Evolutionary conservation across 2,113 vertebrate genomes (phyloP).

Genomic region (Chaetodon trifascialis): DNA sequence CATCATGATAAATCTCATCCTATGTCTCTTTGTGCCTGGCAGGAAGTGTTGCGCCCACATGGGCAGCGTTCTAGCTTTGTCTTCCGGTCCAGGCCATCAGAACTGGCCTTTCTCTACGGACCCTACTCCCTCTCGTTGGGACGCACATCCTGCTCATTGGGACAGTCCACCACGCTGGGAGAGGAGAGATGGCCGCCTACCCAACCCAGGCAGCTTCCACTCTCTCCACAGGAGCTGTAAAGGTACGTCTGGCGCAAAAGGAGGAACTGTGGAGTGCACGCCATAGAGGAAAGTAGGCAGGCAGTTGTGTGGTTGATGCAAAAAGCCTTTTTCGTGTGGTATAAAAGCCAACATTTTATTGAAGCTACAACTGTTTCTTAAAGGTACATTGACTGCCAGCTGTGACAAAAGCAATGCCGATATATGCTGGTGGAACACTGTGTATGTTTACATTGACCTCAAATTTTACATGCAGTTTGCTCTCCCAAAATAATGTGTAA

Average conservation of each 20-base stretch:
- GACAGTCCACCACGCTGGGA: slow-evolving; percentile 84
- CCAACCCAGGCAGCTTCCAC: slow-evolving; percentile 94
- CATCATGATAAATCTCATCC: not conserved
- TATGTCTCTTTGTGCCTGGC: slow-evolving; percentile 1
- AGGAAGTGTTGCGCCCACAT: slow-evolving; percentile 80
- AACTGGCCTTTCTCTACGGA: slow-evolving; percentile 84
- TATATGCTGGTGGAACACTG: too few species aligned
- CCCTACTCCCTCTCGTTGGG: slow-evolving; percentile 80
- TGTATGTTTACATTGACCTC: not conserved
- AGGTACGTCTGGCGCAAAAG: slow-evolving; percentile 80
- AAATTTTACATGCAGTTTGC: too few species aligned
- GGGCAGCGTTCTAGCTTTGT: slow-evolving; percentile 89
- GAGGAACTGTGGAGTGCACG: not conserved
- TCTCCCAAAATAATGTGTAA: too few species aligned
- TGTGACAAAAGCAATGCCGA: not conserved
- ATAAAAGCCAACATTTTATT: not conserved
- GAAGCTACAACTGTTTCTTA: not conserved
- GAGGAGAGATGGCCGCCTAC: slow-evolving; percentile 87
- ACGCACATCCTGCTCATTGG: slow-evolving; percentile 78
- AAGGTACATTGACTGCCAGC: not conserved
- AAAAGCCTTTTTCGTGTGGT: not conserved
- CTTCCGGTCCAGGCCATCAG: slow-evolving; percentile 83
- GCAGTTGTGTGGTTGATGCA: not conserved
- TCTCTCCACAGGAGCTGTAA: slow-evolving; percentile 92
- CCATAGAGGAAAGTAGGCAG: not conserved